Evolutionary conservation across 2,113 vertebrate genomes (phyloP).

Genomic region (Lampris megalopsis): DNA sequence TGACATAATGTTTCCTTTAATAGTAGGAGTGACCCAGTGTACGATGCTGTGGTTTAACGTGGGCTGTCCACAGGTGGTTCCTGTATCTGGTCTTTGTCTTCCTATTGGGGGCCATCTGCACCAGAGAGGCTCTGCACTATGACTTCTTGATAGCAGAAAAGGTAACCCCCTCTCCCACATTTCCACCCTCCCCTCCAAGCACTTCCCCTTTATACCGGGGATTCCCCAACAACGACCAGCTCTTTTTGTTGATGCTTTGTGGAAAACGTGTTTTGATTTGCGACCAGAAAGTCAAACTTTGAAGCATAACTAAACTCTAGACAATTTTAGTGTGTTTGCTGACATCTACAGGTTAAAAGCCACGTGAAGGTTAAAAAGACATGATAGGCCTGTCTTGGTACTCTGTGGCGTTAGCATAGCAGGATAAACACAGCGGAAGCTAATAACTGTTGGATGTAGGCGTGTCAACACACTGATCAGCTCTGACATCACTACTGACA

Average conservation of each 20-base stretch:
- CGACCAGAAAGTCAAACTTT: not conserved
- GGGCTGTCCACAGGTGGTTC: constrained; percentile 92
- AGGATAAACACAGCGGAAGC: no score
- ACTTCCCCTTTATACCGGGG: constrained; percentile 16
- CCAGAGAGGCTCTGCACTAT: constrained; percentile 91
- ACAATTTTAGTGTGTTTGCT: no score
- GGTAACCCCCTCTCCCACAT: constrained; percentile 78
- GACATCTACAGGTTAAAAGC: no score
- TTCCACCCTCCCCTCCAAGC: constrained; percentile 17
- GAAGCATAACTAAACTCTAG: no score
- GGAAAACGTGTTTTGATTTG: constrained; percentile 3
- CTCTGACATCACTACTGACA: no score
- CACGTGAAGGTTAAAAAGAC: no score
- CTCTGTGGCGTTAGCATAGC: no score
- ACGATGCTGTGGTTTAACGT: constrained; percentile 48
- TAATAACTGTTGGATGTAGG: no score
- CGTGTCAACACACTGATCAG: no score
- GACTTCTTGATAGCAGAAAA: constrained; percentile 99
- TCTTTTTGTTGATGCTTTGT: constrained; percentile 17
- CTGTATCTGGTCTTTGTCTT: constrained; percentile 96
- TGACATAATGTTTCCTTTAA: constrained; percentile 44
- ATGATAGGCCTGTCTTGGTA: no score
- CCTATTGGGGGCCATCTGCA: constrained; percentile 94
- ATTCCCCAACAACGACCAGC: constrained; percentile 19
- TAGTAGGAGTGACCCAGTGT: constrained; percentile 29